Percentiles rank a stretch among this genome's conserved stretches.
Evolutionary conservation across 2,888 invertebrate species (phyloP).

Genomic region (Mimas tiliae): DNA sequence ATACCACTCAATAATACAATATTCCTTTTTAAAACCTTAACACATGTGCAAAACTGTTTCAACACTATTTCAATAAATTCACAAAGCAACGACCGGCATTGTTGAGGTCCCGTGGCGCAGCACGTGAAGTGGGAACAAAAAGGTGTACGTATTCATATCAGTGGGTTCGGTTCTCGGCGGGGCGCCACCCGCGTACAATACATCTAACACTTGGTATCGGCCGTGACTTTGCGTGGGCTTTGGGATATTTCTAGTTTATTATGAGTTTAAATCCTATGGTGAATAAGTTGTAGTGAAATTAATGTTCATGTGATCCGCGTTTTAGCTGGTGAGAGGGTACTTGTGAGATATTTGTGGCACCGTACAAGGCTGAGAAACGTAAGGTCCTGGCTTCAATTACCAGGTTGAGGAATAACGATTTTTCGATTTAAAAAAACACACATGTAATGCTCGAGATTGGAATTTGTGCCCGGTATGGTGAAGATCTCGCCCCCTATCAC

Average conservation of each 20-base stretch:
- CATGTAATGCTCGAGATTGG: too few species aligned
- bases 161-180: slow-evolving; percentile 24
- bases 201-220: slow-evolving; percentile 3
- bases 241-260: not conserved
- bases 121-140: slow-evolving; percentile 54
- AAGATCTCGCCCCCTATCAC: too few species aligned
- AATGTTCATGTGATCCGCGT: not conserved
- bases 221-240: not conserved
- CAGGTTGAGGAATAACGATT: too few species aligned
- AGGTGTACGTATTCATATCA: slow-evolving; percentile 31
- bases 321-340: too few species aligned
- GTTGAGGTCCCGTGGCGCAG: slow-evolving; percentile 58
- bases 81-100: slow-evolving; percentile 45
- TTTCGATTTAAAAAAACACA: too few species aligned
- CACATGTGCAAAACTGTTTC: not conserved
- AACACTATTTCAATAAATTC: slow-evolving; percentile 34
- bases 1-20: too few species aligned
- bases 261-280: too few species aligned
- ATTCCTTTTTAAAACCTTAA: not conserved
- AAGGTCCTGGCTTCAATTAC: too few species aligned
- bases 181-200: slow-evolving; percentile 25
- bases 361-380: too few species aligned
- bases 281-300: not conserved
- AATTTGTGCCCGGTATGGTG: too few species aligned
- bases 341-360: too few species aligned